Evolutionary conservation across 2,888 invertebrate genomes (phyloP), one percentile per base, ranked within the genome.

Genomic region (Lasioglossum leucozonium): DNA sequence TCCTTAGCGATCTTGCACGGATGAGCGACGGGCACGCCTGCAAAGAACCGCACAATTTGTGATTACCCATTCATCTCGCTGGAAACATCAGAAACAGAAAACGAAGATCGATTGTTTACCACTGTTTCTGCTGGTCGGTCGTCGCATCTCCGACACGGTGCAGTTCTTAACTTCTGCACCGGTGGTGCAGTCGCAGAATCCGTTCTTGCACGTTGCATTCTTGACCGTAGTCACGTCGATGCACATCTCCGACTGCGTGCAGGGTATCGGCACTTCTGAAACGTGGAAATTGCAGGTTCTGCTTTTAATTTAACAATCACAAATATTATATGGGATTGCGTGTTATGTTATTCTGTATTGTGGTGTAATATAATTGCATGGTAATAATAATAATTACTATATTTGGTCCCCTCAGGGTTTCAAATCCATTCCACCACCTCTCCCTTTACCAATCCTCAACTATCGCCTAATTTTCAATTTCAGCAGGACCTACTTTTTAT

Each of bases 211-310:
- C 30, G 11, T 34, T 18, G 88, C 80, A 0, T 79, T n/a, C 8
- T 30, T 22, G 22, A 86, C 73, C 8, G 84, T 18, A 42, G 47
- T 13, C 5, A 67, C 11, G 2, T 18, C 40, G 8, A 6, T 8
- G 75, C 92, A 92, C 22, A 74, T 71, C 0, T 44, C 10, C 4
- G 37, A 10, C 4, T 13, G 22, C 16, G 1, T 2, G 71, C 92
- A 92, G 37, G 92, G 92, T 1, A 92, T 73, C 6, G 26, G 16
- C 16, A 78, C 73, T 51, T 85, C 92, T 91, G 82, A n/a, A 84
- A 88, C 26, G 79, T 10, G 73, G 79, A 75, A 22, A 3, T 42
- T 13, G 0, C 11, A 13, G 18, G 2, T 16, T 16, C 26, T 26
- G 11, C 4, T 26, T 58, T 13, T n/a, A 10, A 11, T 26, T 58